Conservation (phyloP, 2,113 vertebrate genomes). For the Oreocharis arfaki region DNA sequence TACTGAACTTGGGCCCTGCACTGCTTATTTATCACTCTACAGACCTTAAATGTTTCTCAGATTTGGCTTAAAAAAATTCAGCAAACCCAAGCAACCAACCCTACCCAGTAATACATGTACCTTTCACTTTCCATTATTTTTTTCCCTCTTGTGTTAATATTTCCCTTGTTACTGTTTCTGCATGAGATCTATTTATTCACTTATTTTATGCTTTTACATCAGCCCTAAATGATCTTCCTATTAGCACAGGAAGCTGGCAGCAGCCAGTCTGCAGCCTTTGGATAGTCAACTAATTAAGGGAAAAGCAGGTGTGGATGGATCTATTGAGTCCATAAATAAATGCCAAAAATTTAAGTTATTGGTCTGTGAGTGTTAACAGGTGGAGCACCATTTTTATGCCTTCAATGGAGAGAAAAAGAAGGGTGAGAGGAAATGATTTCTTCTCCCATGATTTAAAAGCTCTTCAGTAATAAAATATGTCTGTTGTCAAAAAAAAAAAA, state of each 20-base stretch:
- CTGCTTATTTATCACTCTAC: background rate
- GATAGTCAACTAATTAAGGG: slow-evolving; percentile 75
- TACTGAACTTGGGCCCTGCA: background rate
- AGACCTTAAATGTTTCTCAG: background rate
- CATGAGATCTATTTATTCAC: background rate
- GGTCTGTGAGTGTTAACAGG: slow-evolving; percentile 74
- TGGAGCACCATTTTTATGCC: slow-evolving; percentile 58
- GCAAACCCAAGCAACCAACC: background rate
- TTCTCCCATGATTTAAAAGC: slow-evolving; percentile 34
- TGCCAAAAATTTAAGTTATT: slow-evolving; percentile 76
- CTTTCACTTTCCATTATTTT: background rate
- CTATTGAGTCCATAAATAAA: slow-evolving; percentile 70
- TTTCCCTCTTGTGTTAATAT: background rate
- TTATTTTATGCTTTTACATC: slow-evolving; percentile 49
- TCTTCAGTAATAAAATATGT: slow-evolving; percentile 31
- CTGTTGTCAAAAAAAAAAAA: background rate
- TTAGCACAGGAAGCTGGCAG: slow-evolving; percentile 69
- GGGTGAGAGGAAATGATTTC: slow-evolving; percentile 14
- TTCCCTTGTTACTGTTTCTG: slow-evolving; percentile 27
- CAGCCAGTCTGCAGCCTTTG: slow-evolving; percentile 62
- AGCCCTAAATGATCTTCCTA: slow-evolving; percentile 66
- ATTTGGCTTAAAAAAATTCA: background rate
- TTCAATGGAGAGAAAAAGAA: slow-evolving; percentile 19
- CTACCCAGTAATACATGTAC: rapidly evolving
- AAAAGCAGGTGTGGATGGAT: slow-evolving; percentile 77